Evolutionary conservation across 2,797 vertebrate genomes (phyloP), one percentile per base, ranked within the genome.

Genomic region (Microhierax caerulescens): DNA sequence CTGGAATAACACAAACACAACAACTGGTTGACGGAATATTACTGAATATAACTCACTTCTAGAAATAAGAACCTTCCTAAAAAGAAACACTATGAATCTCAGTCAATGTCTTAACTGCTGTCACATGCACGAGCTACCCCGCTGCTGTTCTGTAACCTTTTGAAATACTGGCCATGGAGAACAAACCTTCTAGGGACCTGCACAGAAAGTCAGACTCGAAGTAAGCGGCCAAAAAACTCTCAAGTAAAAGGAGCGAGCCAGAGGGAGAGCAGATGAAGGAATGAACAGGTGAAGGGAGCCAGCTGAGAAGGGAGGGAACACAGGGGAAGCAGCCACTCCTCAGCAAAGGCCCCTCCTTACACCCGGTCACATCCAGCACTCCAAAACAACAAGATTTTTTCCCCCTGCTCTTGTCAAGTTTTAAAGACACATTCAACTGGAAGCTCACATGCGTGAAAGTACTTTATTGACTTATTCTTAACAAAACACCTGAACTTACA

Each of bases 1-100:
- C 99, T 99, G 97, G 36, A 91, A 94, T 0, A 85, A 88, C 45
- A 91, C 36, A 72, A 84, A 6, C 1, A 3, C 39, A 59, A 77
- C 60, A 9, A 13, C 32, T 20, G 75, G 21, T 50, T 53, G 64
- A 15, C 27, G 48, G 9, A 27, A 54, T 61, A 45, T 0, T 37
- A 17, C 16, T 32, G 32, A n/a, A n/a, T n/a, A 7, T 13, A 22
- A 28, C 23, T 63, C 19, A 1, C 15, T 34, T 5, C 20, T 34
- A 25, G 48, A 16, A 61, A 23, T 0, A 17, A 32, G 22, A 80
- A 48, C 4, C 2, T n/a, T 36, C 56, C 77, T 11, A 4, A 23
- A 89, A 59, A 43, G 54, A 53, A 61, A 53, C 0, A 0, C 41
- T 37, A 1, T 0, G 32, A 77, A 2, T 54, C 30, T 25, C 1